Conservation (phyloP, 2,888 invertebrate species). For the Incurvaria masculella region DNA sequence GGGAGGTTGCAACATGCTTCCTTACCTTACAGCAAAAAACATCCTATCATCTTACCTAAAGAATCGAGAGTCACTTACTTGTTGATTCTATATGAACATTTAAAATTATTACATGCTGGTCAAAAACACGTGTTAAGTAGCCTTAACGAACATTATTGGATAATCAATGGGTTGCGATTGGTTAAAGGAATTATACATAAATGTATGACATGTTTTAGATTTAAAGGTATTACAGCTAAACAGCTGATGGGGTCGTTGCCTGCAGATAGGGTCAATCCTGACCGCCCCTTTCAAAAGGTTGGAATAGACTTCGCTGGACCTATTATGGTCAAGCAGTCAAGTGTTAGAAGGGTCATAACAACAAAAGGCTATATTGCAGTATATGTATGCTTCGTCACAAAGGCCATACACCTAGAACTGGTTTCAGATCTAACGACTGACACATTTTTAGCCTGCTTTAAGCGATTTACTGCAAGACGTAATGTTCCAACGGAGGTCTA, state of each 20-base stretch:
- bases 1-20: conserved; percentile 14
- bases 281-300: conserved; percentile 3
- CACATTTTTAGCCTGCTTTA: conserved; percentile 1
- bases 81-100: conserved; percentile 12
- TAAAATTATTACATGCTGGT: conserved; percentile 13
- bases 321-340: conserved; percentile 7
- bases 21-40: conserved; percentile 13
- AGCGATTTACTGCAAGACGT: neutral
- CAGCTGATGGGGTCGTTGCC: conserved; percentile 7
- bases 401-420: conserved; percentile 2
- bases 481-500: neutral
- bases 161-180: conserved; percentile 13
- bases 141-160: conserved; percentile 17
- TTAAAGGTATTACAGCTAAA: neutral
- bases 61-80: conserved; percentile 13
- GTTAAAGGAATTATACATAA: conserved; percentile 9
- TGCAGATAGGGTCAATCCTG: conserved; percentile 2
- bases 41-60: conserved; percentile 14
- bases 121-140: conserved; percentile 12
- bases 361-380: conserved; percentile 6
- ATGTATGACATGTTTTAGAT: conserved; percentile 4
- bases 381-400: conserved; percentile 6
- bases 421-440: conserved; percentile 1
- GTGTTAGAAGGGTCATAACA: neutral
- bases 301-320: conserved; percentile 9